phyloP scores from a whole-genome alignment of 2,888 invertebrate genomes.

The Branchinecta sandiegonensis region DNA sequence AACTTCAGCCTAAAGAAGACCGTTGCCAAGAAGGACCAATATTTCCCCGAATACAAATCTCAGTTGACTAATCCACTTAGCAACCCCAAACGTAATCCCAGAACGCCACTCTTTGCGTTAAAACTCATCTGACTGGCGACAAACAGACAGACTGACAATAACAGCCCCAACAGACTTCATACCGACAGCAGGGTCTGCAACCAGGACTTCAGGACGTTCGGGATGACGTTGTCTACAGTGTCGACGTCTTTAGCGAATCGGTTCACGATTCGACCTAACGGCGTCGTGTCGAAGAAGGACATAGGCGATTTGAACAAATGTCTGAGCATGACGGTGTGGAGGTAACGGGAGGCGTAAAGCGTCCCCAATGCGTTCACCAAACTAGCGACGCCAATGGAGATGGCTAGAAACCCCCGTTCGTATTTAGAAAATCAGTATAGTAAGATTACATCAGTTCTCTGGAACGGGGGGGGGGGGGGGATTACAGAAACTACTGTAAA shows the following conservation, averaged over 20 bases:
- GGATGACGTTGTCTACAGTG: constrained; percentile 47
- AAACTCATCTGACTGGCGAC: too few relatives aligned
- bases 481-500: too few relatives aligned
- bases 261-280: constrained; percentile 51
- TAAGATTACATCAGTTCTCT: too few relatives aligned
- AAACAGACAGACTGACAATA: too few relatives aligned
- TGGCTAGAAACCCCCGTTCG: constrained; percentile 26
- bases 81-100: too few relatives aligned
- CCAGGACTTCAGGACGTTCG: constrained; percentile 56
- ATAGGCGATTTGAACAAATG: constrained; percentile 51
- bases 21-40: too few relatives aligned
- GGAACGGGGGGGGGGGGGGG: too few relatives aligned
- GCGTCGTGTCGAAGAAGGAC: constrained; percentile 63
- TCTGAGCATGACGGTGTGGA: constrained; percentile 49
- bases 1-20: too few relatives aligned
- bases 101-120: too few relatives aligned
- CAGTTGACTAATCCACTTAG: too few relatives aligned
- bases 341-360: constrained; percentile 44
- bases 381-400: constrained; percentile 29
- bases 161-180: constrained; percentile 28
- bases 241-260: constrained; percentile 53
- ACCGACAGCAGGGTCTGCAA: constrained; percentile 38
- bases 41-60: too few relatives aligned
- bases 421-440: too few relatives aligned
- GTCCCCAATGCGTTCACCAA: constrained; percentile 39